Evolutionary conservation across 2,888 invertebrate genomes (phyloP).

Genomic region (Dastarcus helophoroides): DNA sequence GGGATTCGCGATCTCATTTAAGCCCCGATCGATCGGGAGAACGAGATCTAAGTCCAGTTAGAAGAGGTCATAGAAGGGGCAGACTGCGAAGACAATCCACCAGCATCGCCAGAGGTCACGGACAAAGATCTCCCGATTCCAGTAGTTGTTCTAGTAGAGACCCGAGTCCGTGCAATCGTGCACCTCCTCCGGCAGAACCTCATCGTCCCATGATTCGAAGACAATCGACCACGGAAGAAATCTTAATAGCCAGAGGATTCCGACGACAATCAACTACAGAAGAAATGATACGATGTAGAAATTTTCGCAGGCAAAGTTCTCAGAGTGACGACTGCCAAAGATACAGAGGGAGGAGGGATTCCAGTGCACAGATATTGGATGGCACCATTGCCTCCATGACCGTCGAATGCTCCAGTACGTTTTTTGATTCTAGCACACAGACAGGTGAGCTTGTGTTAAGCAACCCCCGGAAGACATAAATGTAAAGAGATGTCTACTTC

Average conservation of each 20-base stretch:
- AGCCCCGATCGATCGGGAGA: constrained; percentile 72
- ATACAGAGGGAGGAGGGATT: constrained; percentile 66
- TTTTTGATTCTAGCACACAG: constrained; percentile 86
- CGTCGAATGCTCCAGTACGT: constrained; percentile 83
- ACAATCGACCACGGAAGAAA: constrained; percentile 86
- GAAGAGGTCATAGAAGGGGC: constrained; percentile 56
- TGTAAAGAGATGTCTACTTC: no score
- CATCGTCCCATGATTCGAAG: constrained; percentile 67
- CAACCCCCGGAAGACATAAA: no score
- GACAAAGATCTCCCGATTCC: constrained; percentile 52
- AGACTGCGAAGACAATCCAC: constrained; percentile 68
- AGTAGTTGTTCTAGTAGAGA: constrained; percentile 76
- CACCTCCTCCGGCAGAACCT: constrained; percentile 40
- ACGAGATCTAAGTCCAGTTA: constrained; percentile 66
- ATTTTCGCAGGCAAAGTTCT: constrained; percentile 81
- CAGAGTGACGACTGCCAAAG: constrained; percentile 53
- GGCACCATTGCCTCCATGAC: constrained; percentile 89
- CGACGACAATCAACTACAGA: constrained; percentile 83
- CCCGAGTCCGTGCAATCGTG: constrained; percentile 66
- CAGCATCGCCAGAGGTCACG: constrained; percentile 53
- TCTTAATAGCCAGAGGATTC: constrained; percentile 80
- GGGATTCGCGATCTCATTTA: constrained; percentile 67
- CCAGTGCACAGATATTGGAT: constrained; percentile 81
- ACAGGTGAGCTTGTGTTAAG: constrained; percentile 85
- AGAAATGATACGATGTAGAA: constrained; percentile 85